These are phyloP conservation scores for Melanotaenia duboulayi DNA, from an alignment of 2,113 vertebrate species.

Conservation along the genomic window DNA sequence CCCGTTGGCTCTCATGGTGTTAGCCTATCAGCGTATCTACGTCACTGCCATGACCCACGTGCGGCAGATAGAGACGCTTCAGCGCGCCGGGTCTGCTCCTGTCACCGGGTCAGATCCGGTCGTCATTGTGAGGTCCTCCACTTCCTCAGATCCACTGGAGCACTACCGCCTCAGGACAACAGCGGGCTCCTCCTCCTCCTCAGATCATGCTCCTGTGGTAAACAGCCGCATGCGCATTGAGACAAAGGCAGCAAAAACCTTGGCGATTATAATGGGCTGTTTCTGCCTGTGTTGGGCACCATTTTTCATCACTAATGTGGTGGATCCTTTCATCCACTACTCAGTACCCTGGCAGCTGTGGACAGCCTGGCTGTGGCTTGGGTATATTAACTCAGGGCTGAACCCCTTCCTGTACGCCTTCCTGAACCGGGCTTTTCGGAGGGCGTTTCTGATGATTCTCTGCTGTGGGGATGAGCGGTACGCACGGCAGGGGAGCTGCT, in stretches of 20 bases:
- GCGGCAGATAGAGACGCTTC: slow-evolving; percentile 81
- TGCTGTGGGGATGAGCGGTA: slow-evolving; percentile 83
- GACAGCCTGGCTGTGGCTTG: slow-evolving; percentile 86
- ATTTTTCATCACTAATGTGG: slow-evolving; percentile 84
- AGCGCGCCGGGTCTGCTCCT: slow-evolving; percentile 82
- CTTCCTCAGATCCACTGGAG: slow-evolving; percentile 66
- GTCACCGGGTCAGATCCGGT: slow-evolving; percentile 29
- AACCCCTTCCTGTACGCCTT: slow-evolving; percentile 87
- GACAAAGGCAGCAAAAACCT: slow-evolving; percentile 85
- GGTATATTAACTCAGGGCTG: slow-evolving; percentile 86
- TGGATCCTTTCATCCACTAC: slow-evolving; percentile 86
- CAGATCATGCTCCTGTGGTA: slow-evolving; percentile 51
- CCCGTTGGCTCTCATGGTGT: slow-evolving; percentile 82
- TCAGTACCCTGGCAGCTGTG: slow-evolving; percentile 85
- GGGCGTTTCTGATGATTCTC: slow-evolving; percentile 84
- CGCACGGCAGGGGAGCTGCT: slow-evolving; percentile 72
- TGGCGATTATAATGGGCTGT: slow-evolving; percentile 86
- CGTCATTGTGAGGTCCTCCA: slow-evolving; percentile 50
- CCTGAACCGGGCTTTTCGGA: slow-evolving; percentile 84
- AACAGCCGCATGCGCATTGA: slow-evolving; percentile 83
- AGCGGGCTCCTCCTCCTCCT: slow-evolving; percentile 46
- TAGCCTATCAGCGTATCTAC: slow-evolving; percentile 86
- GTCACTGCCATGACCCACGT: slow-evolving; percentile 84
- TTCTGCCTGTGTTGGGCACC: slow-evolving; percentile 87
- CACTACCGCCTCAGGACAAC: slow-evolving; percentile 51